Evolutionary conservation across 2,113 vertebrate species (phyloP).

Genomic region (Atherinomorus stipes): DNA sequence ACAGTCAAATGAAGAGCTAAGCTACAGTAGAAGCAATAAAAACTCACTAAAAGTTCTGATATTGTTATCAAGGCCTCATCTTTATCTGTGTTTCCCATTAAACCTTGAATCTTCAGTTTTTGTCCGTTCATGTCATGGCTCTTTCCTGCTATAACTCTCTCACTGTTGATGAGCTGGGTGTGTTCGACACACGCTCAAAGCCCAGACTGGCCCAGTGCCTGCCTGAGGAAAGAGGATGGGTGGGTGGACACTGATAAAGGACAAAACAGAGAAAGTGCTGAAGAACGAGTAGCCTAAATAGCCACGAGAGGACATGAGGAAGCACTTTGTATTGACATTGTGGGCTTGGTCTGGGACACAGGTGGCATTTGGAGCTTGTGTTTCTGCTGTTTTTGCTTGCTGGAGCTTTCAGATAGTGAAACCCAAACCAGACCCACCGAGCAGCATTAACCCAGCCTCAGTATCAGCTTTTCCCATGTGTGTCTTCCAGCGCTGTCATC

Average conservation of each 20-base stretch:
- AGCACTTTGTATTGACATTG: conserved; percentile 63
- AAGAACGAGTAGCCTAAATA: conserved; percentile 29
- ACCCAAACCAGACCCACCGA: conserved; percentile 31
- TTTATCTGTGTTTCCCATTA: conserved; percentile 62
- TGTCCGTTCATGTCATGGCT: conserved; percentile 54
- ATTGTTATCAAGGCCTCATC: not conserved
- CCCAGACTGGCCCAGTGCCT: conserved; percentile 30
- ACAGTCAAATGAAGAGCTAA: not conserved
- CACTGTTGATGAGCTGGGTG: conserved; percentile 52
- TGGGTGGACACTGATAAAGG: conserved; percentile 69
- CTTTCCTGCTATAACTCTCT: conserved; percentile 76
- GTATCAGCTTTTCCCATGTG: conserved; percentile 60
- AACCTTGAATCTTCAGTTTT: conserved; percentile 40
- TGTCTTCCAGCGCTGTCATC: conserved; percentile 47
- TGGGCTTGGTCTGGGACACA: conserved; percentile 59
- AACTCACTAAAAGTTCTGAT: conserved; percentile 2
- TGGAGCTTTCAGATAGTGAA: conserved; percentile 42
- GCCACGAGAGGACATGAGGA: conserved; percentile 57
- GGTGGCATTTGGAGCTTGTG: conserved; percentile 27
- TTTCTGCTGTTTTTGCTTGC: conserved; percentile 43
- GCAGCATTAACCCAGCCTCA: conserved; percentile 43
- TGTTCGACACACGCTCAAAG: conserved; percentile 52
- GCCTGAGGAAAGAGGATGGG: conserved; percentile 76
- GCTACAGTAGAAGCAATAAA: not conserved
- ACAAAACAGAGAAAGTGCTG: conserved; percentile 53